Percentiles rank a stretch among this genome's conserved stretches.
Conservation (phyloP, 1,140 invertebrate species). For the Thaumetopoea pityocampa region DNA sequence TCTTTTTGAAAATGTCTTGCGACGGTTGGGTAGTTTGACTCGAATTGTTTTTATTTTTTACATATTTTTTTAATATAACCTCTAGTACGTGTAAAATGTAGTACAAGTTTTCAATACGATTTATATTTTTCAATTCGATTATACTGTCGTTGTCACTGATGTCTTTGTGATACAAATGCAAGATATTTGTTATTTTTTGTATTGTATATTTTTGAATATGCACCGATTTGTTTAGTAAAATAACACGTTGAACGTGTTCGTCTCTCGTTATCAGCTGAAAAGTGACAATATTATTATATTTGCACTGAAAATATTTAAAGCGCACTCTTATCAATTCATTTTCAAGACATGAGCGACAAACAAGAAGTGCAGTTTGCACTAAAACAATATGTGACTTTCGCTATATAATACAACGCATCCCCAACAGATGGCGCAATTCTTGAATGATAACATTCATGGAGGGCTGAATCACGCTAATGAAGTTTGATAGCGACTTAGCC, state of each 20-base stretch:
- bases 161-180: slow-evolving; percentile 27
- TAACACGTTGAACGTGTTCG: slow-evolving; percentile 32
- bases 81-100: slow-evolving; percentile 52
- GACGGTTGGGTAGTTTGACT: slow-evolving; percentile 30
- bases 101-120: slow-evolving; percentile 37
- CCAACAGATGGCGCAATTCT: too few species aligned
- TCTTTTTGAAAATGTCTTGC: slow-evolving; percentile 36
- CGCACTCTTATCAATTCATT: too few species aligned
- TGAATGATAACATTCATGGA: too few species aligned
- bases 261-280: slow-evolving; percentile 49
- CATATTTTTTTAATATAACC: slow-evolving; percentile 37
- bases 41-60: slow-evolving; percentile 12
- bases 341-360: too few species aligned
- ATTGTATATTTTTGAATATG: slow-evolving; percentile 48
- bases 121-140: slow-evolving; percentile 30
- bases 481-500: too few species aligned
- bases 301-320: not conserved
- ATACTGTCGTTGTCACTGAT: slow-evolving; percentile 10
- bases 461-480: too few species aligned
- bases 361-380: too few species aligned
- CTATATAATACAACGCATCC: too few species aligned
- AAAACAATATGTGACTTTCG: too few species aligned
- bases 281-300: slow-evolving; percentile 4
- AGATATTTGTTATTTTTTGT: slow-evolving; percentile 38
- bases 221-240: slow-evolving; percentile 44